Base-by-base conservation (phyloP, 1,140 invertebrate species). In the Anagrus nilaparvatae region DNA sequence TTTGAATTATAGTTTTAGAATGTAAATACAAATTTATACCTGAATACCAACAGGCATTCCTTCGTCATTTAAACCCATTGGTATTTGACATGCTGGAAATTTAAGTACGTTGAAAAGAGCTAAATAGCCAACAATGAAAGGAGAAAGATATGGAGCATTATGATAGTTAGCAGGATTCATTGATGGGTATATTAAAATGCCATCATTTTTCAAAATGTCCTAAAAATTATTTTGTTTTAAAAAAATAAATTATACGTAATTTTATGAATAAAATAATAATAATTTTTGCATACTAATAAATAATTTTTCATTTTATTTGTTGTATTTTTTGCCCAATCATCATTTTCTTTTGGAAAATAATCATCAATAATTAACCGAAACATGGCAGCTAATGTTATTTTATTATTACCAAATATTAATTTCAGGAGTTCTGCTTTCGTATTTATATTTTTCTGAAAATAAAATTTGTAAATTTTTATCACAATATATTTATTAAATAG, bases 41-140 rank as follows among this genome's bases (percentile, higher is more conserved):
- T 69, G 66, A 34, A 69, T 32, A 18, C 66, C 66, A 33, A 66
- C 30, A 10, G 66, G 66, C 34, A 69, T 46, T 31, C 66, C 66
- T 34, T 60, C 43, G 19, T 56, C 41, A 37, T 61, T 56, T 21
- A 67, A 41, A 19, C 63, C 65, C 31, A 69, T 38, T 23, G 66
- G 66, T 44, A 84, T 73, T 73, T 94, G 89, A 0, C 84, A 92
- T 1, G 77, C 81, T 6, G 93, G 92, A 12, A 94, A 65, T 21
- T 79, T 78, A 1, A 96, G 61, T 7, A 81, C 81, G 67, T 96
- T 97, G 60, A 95, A 90, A 27, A 97, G 69, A 19, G 78, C 82
- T 62, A 87, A 92, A 61, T 95, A 92, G 5, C 78, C 73, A 65
- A 93, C 93, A 66, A 95, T 94, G 55, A 77, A 86, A 2, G 87